Base-by-base conservation (phyloP, 92 coral and sea anemone genomes). In the Pocillopora grandis region DNA sequence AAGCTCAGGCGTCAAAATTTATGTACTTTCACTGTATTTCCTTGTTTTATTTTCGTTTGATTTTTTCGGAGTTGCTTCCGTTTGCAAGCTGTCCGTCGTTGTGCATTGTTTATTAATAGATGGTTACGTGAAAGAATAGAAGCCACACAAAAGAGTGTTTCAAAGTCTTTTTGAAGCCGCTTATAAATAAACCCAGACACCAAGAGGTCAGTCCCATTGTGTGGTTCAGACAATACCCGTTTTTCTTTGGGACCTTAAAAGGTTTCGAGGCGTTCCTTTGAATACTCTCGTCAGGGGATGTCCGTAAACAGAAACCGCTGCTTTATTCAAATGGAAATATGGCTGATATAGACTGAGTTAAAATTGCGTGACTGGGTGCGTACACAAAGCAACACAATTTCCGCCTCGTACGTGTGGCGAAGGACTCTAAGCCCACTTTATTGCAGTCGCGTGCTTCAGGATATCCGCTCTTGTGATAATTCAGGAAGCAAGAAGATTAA, bases 141-240 rank as follows among this genome's bases (percentile, higher is more conserved):
- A 33, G 52, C 10, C 69, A 37, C 62, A 80, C 76, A 69, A 58
- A 55, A 21, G 37, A 66, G 67, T 69, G 62, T 58, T 31, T 58
- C 58, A 59, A 13, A 14, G 64, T 36, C 72, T 58, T 42, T 21
- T 68, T 9, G 72, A 19, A 7, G 36, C 18, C 8, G 19, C 76
- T 69, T n/a, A 7, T 36, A 55, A 58, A 58, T 17, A 8, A 35
- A 58, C 14, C 72, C 78, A 81, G 85, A 81, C 85, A 63, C 5
- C 27, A 33, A 74, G 62, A 80, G 86, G 74, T 80, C 63, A 48
- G 14, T 65, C 64, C 64, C 55, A 59, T 83, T 83, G 72, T 73
- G 73, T 31, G 64, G 52, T 62, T 23, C 56, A 83, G 86, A 83
- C 86, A 83, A 83, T 83, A 20, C 42, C 59, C 12, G 49, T 57